Evolutionary conservation across 2,113 vertebrate genomes (phyloP).

Genomic region (Dipodomys ordii): DNA sequence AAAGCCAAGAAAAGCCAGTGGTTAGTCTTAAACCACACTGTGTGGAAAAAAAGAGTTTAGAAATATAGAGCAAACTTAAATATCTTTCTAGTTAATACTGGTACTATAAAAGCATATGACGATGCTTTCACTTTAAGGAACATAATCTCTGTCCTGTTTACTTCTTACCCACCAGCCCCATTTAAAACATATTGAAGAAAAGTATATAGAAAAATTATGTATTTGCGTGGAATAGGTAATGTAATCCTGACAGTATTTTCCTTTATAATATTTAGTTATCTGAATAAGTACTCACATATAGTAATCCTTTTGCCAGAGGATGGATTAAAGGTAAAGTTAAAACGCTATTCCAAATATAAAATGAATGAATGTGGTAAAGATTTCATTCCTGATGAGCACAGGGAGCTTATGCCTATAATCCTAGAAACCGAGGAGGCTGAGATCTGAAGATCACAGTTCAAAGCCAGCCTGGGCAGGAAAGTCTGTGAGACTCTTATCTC

Average conservation of each 20-base stretch:
- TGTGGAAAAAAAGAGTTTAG: background rate
- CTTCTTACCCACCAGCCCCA: background rate
- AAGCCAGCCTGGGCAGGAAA: no score
- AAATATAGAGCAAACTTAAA: background rate
- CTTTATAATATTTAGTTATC: background rate
- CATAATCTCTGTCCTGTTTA: background rate
- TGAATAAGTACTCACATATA: background rate
- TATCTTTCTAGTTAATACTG: constrained; percentile 29
- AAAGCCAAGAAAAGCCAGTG: background rate
- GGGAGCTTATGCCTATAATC: no score
- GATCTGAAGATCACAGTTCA: no score
- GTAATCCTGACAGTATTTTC: background rate
- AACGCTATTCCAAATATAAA: constrained; percentile 8
- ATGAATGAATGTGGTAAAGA: background rate
- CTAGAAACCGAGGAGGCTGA: no score
- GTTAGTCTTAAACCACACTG: background rate
- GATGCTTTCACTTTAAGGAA: background rate
- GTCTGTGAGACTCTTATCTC: no score
- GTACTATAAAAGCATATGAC: background rate
- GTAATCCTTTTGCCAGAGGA: background rate
- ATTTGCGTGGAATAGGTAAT: background rate
- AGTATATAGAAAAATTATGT: background rate
- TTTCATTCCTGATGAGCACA: background rate
- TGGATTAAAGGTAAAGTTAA: background rate
- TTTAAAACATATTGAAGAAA: background rate